phyloP scores from a whole-genome alignment of 2,113 vertebrate species.

The Hippoglossus stenolepis region DNA sequence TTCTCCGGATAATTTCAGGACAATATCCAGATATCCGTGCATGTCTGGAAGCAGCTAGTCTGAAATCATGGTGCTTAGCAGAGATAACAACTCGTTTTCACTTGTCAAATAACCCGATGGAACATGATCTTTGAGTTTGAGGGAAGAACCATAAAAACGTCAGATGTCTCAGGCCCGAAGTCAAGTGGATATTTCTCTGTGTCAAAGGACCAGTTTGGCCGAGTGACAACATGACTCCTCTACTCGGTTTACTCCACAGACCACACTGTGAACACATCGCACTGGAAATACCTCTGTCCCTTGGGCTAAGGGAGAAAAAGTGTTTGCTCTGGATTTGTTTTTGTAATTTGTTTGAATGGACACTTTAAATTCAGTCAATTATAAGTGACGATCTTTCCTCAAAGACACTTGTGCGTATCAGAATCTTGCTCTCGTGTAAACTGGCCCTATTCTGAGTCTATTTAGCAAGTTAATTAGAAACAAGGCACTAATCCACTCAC shows the following conservation, averaged over 20 bases:
- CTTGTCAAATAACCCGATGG: too few species aligned
- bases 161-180: not conserved
- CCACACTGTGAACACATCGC: not conserved
- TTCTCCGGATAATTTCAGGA: too few species aligned
- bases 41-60: too few species aligned
- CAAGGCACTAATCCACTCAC: slow-evolving; percentile 25
- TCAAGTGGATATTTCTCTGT: not conserved
- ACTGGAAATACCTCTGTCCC: not conserved
- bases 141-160: not conserved
- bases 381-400: not conserved
- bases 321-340: not conserved
- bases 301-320: not conserved
- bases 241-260: not conserved
- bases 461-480: slow-evolving; percentile 40
- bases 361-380: slow-evolving; percentile 3
- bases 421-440: not conserved
- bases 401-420: not conserved
- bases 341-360: not conserved
- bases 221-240: not conserved
- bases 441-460: not conserved
- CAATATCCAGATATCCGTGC: too few species aligned
- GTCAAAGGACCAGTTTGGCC: not conserved
- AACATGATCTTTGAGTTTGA: not conserved
- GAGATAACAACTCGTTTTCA: too few species aligned
- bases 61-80: too few species aligned